phyloP scores from a whole-genome alignment of 2,113 vertebrate genomes.

The Oxygymnocypris stewartii region DNA sequence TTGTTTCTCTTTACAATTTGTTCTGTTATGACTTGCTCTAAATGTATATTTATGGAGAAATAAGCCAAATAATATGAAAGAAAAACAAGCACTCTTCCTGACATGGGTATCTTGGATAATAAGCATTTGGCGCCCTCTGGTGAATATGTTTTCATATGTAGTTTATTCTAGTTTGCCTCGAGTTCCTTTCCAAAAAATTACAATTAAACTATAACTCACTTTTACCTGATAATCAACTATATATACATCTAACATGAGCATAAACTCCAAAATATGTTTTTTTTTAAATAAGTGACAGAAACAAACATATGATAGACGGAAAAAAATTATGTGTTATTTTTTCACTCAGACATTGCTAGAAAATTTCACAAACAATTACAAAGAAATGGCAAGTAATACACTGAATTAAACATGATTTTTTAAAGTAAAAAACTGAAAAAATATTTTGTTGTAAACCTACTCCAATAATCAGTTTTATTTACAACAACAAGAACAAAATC shows the following conservation, averaged over 20 bases:
- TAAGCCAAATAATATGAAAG: background rate
- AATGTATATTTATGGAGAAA: background rate
- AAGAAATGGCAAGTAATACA: background rate
- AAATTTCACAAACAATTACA: no score
- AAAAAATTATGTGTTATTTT: background rate
- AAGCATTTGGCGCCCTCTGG: constrained; percentile 42
- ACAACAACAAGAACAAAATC: background rate
- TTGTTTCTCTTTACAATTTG: background rate
- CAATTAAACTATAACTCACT: background rate
- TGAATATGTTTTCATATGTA: background rate
- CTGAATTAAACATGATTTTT: background rate
- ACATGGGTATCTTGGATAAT: background rate
- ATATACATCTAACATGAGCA: background rate
- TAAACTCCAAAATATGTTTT: background rate
- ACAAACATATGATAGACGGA: background rate
- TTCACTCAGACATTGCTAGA: background rate
- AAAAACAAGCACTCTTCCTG: background rate
- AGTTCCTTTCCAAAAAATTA: background rate
- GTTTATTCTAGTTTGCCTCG: background rate
- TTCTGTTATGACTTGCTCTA: background rate
- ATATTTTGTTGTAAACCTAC: background rate
- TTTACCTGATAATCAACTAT: background rate
- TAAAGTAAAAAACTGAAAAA: no score
- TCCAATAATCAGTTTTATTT: background rate
- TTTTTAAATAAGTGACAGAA: background rate